Evolutionary conservation across 2,113 vertebrate species (phyloP).

Genomic region (Nothoprocta pentlandii): DNA sequence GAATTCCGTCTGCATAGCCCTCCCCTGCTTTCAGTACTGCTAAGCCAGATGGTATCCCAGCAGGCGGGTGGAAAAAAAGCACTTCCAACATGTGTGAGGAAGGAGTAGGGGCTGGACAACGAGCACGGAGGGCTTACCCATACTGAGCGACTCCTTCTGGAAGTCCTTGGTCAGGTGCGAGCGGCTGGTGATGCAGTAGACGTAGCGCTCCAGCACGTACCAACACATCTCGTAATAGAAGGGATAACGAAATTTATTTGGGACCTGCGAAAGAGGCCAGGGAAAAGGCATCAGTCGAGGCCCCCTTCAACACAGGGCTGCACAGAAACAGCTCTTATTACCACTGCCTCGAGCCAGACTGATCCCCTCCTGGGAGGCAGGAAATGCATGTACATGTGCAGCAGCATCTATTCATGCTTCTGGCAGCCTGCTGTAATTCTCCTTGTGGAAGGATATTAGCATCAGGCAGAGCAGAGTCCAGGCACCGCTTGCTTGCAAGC

Average conservation of each 20-base stretch:
- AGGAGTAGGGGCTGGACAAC: not conserved
- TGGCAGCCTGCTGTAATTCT: not conserved
- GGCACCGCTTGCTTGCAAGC: not conserved
- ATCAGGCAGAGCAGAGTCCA: not conserved
- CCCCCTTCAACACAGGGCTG: not conserved
- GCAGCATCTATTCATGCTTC: not conserved
- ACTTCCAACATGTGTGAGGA: accelerated
- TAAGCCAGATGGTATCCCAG: not conserved
- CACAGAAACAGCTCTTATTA: not conserved
- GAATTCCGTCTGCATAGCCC: not conserved
- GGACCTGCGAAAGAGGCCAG: conserved; percentile 84
- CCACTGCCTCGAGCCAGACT: not conserved
- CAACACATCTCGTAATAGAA: conserved; percentile 99
- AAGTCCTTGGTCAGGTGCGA: conserved; percentile 96
- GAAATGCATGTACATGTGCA: not conserved
- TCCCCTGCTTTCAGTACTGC: accelerated
- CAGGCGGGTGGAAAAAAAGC: not conserved
- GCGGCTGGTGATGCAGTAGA: conserved; percentile 92
- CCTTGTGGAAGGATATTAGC: not conserved
- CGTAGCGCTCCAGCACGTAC: conserved; percentile 96
- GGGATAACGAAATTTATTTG: conserved; percentile 96
- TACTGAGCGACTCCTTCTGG: conserved; percentile 93
- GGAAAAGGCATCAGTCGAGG: not conserved
- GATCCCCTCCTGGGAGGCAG: not conserved
- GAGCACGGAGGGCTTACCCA: conserved; percentile 81